Evolutionary conservation across 2,888 invertebrate species (phyloP).

Genomic region (Hipparchia sbordonii): DNA sequence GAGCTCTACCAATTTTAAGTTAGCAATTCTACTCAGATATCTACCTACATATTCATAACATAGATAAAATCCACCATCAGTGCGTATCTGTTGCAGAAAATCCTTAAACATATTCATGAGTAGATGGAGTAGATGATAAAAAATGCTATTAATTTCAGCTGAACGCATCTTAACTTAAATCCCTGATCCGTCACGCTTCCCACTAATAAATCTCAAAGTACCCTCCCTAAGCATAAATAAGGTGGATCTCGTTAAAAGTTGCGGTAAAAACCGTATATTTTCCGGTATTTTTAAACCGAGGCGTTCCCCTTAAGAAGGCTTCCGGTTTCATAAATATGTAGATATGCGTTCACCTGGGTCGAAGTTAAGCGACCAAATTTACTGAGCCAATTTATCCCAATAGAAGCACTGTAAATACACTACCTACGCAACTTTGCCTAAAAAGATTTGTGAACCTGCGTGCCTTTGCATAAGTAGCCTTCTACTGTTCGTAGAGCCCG

Average conservation of each 20-base stretch:
- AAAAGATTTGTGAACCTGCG: slow-evolving; percentile 73
- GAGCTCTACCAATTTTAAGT: neutral
- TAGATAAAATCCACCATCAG: neutral
- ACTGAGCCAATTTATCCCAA: slow-evolving; percentile 78
- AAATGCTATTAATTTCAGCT: slow-evolving; percentile 67
- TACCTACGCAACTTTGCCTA: slow-evolving; percentile 67
- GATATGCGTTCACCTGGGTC: slow-evolving; percentile 80
- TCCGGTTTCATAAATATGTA: slow-evolving; percentile 81
- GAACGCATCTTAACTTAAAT: slow-evolving; percentile 61
- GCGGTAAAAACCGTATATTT: slow-evolving; percentile 70
- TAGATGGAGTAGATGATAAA: slow-evolving; percentile 46
- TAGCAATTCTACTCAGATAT: neutral
- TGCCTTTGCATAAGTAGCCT: slow-evolving; percentile 75
- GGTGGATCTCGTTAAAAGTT: slow-evolving; percentile 81
- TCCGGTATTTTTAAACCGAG: slow-evolving; percentile 74
- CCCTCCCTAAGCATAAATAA: slow-evolving; percentile 79
- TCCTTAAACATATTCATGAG: slow-evolving; percentile 25
- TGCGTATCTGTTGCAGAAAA: neutral
- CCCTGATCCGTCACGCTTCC: slow-evolving; percentile 77
- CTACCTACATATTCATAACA: neutral
- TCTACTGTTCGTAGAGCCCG: slow-evolving; percentile 63
- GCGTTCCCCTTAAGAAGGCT: slow-evolving; percentile 72
- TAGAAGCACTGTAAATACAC: slow-evolving; percentile 79
- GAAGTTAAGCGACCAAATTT: slow-evolving; percentile 72
- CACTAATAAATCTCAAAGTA: slow-evolving; percentile 73